Base-by-base conservation (phyloP, 2,888 invertebrate species). In the Adela reaumurella region DNA sequence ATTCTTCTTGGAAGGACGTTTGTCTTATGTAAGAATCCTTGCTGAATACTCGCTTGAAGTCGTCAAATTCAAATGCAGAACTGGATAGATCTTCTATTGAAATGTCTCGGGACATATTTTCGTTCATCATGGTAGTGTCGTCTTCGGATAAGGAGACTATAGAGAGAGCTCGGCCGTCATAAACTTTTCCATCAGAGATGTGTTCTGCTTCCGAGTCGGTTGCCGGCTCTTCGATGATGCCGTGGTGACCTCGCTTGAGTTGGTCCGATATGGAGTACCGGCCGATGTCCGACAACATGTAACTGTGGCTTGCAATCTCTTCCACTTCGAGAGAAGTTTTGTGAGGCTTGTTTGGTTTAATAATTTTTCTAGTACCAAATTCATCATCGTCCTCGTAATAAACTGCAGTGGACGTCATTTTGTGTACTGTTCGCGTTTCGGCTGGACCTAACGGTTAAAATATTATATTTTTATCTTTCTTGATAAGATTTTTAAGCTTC, bases 81-180 rank as follows among this genome's bases (percentile, higher is more conserved):
- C 79, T 79, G 4, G 81, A 80, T 17, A 83, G 65, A 51, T 84
- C 83, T 58, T 83, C 83, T 46, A 81, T 74, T 3, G 84, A 83
- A 48, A 83, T 74, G 53, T 85, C 84, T 50, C 83, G 65, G 0
- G 84, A 83, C 17, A 80, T 65, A 43, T 78, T 64, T 49, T 82
- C 77, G 17, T 79, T 83, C 47, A 80, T 81, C 66, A 79, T 68
- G 43, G 81, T 83, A 54, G 71, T 72, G 19, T 86, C 86, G 55
- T 86, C 86, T 62, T 86, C 86, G 1, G 86, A 85, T 24, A 85
- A 69, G 1, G 86, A 85, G 52, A 82, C 80, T n/a, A 87, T 86
- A 1, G 86, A 86, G n/a, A 86, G 65, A 3, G 83, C 81, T 55
- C 85, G 74, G 57, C 78, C 81, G 0, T 68, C 62, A 5, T 58